A percentile compares a stretch with the other conserved stretches of the same genome.
Evolutionary conservation across 2,888 invertebrate species (phyloP).

Genomic region (Drosophila tripunctata): DNA sequence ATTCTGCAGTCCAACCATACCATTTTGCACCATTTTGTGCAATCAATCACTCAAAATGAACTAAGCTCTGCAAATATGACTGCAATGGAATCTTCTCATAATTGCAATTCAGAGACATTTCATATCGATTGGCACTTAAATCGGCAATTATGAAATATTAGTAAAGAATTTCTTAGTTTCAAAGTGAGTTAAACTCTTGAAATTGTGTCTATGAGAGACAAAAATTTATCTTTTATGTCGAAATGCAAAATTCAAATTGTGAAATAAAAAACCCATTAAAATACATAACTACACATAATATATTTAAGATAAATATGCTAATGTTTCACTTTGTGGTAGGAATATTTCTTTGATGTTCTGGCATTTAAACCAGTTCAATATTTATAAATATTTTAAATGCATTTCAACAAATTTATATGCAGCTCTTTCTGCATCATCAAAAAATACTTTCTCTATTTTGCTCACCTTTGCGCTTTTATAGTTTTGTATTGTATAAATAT

Average conservation of each 20-base stretch:
- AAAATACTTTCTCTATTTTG: constrained; percentile 14
- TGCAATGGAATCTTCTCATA: neutral
- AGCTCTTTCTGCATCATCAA: neutral
- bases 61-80: constrained; percentile 11
- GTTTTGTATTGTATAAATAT: constrained; percentile 28
- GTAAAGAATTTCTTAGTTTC: too few species aligned
- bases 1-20: constrained; percentile 1
- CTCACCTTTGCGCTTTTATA: constrained; percentile 7
- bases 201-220: neutral
- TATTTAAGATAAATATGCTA: too few species aligned
- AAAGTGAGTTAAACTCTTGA: neutral
- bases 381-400: neutral
- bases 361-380: too few species aligned
- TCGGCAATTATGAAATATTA: neutral
- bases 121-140: constrained; percentile 6
- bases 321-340: too few species aligned
- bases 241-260: neutral
- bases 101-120: neutral
- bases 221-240: too few species aligned
- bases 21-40: constrained; percentile 25
- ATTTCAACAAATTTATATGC: neutral
- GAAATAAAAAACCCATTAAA: neutral
- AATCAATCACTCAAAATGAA: constrained; percentile 21
- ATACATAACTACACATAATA: neutral
- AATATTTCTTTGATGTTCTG: too few species aligned